Base-by-base conservation (phyloP, 2,113 vertebrate species). In the Leptobrachium leishanense region DNA sequence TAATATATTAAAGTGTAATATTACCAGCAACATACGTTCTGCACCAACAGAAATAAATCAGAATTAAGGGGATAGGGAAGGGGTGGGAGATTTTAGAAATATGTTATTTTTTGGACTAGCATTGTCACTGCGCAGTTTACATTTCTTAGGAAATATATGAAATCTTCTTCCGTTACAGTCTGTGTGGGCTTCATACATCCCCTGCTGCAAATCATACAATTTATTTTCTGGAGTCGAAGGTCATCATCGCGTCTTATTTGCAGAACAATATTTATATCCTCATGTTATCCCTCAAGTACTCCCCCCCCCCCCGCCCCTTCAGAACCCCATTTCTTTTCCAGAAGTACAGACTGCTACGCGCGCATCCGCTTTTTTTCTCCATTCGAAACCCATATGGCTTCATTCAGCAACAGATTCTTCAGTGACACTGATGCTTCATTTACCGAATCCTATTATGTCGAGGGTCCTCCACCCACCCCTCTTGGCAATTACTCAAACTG, bases 331-430 rank as follows among this genome's bases (percentile, higher is more conserved):
- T 87, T 82, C 85, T 88, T 88, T 87, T 88, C 82, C 86, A 83
- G 68, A 85, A 80, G 80, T 75, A 74, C 77, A 87, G 79, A 85
- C 90, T 89, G 87, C 85, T 31, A 9, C 72, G 87, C 88, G 88
- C 86, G 85, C 84, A 89, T 87, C 86, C 84, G 82, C 74, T 86
- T 78, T 31, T 31, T 31, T 31, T 83, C 79, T 84, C 84, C 75
- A 82, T 79, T 70, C 31, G 73, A 87, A 79, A 85, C 92, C 93
- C 94, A 95, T 91, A 94, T 94, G 93, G 90, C 86, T 91, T 92
- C 87, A 64, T 90, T 94, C 92, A 94, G 89, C 54, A 89, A 92
- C 93, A 93, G 91, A 94, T 96, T 95, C 93, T 88, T 94, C 91
- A 89, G 84, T 94, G 92, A 95, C 93, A 94, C 84, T 86, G 90